Percentiles rank a stretch among this genome's conserved stretches.
phyloP scores from a whole-genome alignment of 1,140 invertebrate species.

The Drosophila punjabiensis region DNA sequence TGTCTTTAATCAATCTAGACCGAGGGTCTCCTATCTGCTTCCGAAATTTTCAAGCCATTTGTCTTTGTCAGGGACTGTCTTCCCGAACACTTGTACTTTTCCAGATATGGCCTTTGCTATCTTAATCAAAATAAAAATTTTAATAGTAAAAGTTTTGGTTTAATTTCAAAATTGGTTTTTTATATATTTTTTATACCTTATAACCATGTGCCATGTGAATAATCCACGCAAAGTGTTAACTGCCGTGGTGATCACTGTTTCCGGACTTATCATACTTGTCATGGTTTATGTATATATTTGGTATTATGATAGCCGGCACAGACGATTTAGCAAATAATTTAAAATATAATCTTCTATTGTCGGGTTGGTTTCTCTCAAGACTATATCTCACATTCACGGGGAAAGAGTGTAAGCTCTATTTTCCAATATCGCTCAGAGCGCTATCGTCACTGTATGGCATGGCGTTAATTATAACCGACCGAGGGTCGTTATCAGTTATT shows the following conservation, averaged over 20 bases:
- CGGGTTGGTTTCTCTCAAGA: not conserved
- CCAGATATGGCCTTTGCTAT: constrained; percentile 8
- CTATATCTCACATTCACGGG: too few species aligned
- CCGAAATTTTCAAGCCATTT: constrained; percentile 11
- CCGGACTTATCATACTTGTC: not conserved
- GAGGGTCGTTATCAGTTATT: constrained; percentile 61
- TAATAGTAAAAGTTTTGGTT: not conserved
- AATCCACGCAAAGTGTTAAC: not conserved
- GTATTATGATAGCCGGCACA: not conserved
- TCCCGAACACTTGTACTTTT: not conserved
- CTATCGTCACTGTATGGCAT: constrained; percentile 13
- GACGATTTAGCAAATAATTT: too few species aligned
- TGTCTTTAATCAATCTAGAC: constrained; percentile 37
- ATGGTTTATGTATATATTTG: not conserved
- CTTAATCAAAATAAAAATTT: constrained; percentile 21
- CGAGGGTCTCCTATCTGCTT: constrained; percentile 10
- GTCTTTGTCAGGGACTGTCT: constrained; percentile 27
- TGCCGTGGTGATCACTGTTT: not conserved
- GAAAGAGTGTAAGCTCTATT: constrained; percentile 21
- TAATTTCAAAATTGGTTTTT: not conserved
- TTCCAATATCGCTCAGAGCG: constrained; percentile 14
- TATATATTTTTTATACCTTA: not conserved
- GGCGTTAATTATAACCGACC: constrained; percentile 58
- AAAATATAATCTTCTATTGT: not conserved
- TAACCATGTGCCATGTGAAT: not conserved